A percentile compares a stretch with the other conserved stretches of the same genome.
These are phyloP conservation scores for Dicranocentrus wangi DNA, from an alignment of 2,888 invertebrate species.

Conservation along the genomic window DNA sequence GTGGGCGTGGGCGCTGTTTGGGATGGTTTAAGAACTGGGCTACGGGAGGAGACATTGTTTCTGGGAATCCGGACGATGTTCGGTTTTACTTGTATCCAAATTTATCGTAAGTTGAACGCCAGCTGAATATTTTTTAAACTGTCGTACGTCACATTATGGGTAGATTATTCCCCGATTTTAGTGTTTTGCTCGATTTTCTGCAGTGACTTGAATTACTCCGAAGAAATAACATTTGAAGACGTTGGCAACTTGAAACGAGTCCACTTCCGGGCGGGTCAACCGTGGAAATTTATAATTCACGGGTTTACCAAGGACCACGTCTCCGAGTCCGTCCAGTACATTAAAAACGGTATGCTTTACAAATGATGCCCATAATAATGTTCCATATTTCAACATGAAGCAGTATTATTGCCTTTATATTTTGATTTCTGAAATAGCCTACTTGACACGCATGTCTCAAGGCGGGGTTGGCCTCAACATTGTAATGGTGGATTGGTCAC, in stretches of 20 bases:
- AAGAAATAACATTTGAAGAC: constrained; percentile 37
- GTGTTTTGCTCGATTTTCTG: no score
- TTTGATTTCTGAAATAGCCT: no score
- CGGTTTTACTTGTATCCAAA: constrained; percentile 37
- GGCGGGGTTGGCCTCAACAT: constrained; percentile 24
- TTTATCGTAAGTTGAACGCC: constrained; percentile 24
- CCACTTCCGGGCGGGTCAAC: not conserved
- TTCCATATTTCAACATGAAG: no score
- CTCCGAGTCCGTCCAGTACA: constrained; percentile 12
- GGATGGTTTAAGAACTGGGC: not conserved
- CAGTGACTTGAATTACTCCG: not conserved
- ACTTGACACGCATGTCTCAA: no score
- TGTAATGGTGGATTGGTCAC: constrained; percentile 42
- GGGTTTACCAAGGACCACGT: constrained; percentile 32
- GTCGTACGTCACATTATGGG: no score
- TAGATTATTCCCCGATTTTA: no score
- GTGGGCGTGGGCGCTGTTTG: not conserved
- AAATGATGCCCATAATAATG: no score
- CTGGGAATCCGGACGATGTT: constrained; percentile 37
- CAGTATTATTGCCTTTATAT: no score
- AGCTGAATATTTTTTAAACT: no score
- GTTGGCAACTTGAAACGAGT: not conserved
- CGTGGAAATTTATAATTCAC: constrained; percentile 41
- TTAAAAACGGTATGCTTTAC: constrained; percentile 52
- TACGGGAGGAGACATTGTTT: constrained; percentile 10